A percentile compares a stretch with the other conserved stretches of the same genome.
Conservation (phyloP, 2,888 invertebrate species). For the Rhabditophanes sp. region DNA sequence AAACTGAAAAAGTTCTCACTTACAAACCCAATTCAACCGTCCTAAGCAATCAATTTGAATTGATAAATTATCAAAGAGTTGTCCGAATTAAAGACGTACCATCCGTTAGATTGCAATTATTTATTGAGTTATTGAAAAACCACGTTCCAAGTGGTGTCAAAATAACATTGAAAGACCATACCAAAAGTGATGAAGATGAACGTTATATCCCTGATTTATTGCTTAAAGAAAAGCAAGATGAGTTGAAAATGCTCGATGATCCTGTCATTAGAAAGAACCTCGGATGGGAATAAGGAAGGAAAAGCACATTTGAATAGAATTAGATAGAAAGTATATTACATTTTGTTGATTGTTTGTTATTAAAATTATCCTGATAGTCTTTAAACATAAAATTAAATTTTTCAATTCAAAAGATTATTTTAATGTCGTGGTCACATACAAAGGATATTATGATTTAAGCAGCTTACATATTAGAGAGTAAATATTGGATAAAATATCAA, state of each 20-base stretch:
- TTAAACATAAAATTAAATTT: not conserved
- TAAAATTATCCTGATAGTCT: not conserved
- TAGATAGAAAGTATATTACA: not conserved
- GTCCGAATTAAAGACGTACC: slow-evolving; percentile 23
- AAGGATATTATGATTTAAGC: too few relatives aligned
- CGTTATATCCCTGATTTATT: slow-evolving; percentile 38
- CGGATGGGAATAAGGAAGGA: slow-evolving; percentile 33
- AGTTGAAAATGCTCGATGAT: slow-evolving; percentile 37
- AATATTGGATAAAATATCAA: too few relatives aligned
- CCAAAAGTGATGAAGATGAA: slow-evolving; percentile 33
- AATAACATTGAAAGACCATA: slow-evolving; percentile 36
- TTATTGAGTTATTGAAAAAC: slow-evolving; percentile 23
- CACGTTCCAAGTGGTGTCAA: slow-evolving; percentile 35
- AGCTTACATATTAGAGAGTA: too few relatives aligned
- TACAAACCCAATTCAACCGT: slow-evolving; percentile 31
- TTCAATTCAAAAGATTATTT: too few relatives aligned
- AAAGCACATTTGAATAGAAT: not conserved
- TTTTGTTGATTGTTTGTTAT: not conserved
- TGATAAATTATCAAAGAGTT: slow-evolving; percentile 24
- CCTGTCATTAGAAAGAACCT: slow-evolving; percentile 30
- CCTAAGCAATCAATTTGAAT: slow-evolving; percentile 21
- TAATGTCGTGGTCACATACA: too few relatives aligned
- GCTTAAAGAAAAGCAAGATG: slow-evolving; percentile 32
- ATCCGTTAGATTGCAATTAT: slow-evolving; percentile 27
- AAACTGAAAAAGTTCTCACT: slow-evolving; percentile 21